Evolutionary conservation across 1,140 invertebrate genomes (phyloP).

Genomic region (Zaprionus taronus): DNA sequence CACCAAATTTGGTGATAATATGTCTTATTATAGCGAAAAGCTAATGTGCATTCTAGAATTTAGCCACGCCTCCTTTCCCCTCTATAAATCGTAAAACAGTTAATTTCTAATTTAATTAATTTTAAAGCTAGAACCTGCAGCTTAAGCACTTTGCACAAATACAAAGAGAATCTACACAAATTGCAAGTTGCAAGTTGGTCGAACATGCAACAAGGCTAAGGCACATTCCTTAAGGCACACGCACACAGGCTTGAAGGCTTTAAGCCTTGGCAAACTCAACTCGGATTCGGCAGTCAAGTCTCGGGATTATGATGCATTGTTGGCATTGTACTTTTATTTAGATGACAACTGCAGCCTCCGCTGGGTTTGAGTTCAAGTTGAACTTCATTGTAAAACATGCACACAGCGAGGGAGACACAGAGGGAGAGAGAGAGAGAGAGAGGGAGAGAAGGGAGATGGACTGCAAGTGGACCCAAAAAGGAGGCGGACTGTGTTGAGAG

Average conservation of each 20-base stretch:
- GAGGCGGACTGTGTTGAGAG: neutral
- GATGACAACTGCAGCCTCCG: constrained; percentile 22
- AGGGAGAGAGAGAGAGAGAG: neutral
- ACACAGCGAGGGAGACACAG: neutral
- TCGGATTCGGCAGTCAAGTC: constrained; percentile 12
- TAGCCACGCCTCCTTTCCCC: too few species aligned
- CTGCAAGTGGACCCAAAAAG: neutral
- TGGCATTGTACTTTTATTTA: constrained; percentile 26
- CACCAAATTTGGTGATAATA: too few species aligned
- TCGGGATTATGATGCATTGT: constrained; percentile 22
- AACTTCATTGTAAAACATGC: constrained; percentile 17
- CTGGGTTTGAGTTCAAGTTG: constrained; percentile 3
- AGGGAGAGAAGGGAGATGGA: neutral
- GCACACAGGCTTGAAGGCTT: neutral
- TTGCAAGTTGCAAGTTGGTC: neutral
- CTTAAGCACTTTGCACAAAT: too few species aligned
- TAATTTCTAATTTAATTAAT: too few species aligned
- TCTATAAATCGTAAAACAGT: too few species aligned
- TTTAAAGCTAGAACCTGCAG: too few species aligned
- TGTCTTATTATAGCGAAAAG: too few species aligned
- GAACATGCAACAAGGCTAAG: neutral
- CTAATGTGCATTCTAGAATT: too few species aligned
- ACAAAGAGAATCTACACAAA: too few species aligned
- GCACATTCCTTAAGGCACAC: neutral
- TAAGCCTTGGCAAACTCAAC: constrained; percentile 5